Conservation (phyloP, 2,888 invertebrate species). For the Drosophila paranaensis region DNA sequence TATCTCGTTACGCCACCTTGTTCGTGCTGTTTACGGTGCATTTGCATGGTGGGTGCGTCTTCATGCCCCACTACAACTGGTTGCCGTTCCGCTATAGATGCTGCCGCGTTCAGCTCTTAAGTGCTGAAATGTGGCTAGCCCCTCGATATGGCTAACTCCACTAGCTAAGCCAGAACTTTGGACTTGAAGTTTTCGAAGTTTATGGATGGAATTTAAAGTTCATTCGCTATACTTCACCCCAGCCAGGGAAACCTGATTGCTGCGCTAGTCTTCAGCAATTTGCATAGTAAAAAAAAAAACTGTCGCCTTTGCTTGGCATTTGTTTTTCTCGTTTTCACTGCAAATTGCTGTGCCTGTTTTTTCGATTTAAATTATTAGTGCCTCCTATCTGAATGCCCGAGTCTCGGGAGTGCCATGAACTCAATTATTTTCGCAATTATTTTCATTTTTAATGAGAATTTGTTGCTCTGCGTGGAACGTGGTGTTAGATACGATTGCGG, state of each 20-base stretch:
- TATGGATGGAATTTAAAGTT: background rate
- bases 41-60: conserved; percentile 54
- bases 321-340: conserved; percentile 19
- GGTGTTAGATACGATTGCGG: conserved; percentile 17
- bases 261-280: background rate
- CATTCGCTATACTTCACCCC: background rate
- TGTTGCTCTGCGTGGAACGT: conserved; percentile 36
- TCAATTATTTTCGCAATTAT: conserved; percentile 78
- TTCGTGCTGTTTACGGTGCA: conserved; percentile 55
- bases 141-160: background rate
- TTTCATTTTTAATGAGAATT: conserved; percentile 41
- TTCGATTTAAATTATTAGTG: conserved; percentile 28
- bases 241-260: background rate
- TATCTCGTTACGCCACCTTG: conserved; percentile 56
- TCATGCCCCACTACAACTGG: conserved; percentile 17
- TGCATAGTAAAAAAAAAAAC: background rate
- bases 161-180: background rate
- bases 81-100: conserved; percentile 28
- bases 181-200: background rate
- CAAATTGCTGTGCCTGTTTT: conserved; percentile 33
- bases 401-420: conserved; percentile 74
- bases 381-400: conserved; percentile 15
- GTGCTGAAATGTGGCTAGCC: background rate
- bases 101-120: background rate
- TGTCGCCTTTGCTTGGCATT: conserved; percentile 9